Percentiles rank a stretch among this genome's conserved stretches.
Evolutionary conservation across 2,888 invertebrate genomes (phyloP).

Genomic region (Aspidapion aeneum): DNA sequence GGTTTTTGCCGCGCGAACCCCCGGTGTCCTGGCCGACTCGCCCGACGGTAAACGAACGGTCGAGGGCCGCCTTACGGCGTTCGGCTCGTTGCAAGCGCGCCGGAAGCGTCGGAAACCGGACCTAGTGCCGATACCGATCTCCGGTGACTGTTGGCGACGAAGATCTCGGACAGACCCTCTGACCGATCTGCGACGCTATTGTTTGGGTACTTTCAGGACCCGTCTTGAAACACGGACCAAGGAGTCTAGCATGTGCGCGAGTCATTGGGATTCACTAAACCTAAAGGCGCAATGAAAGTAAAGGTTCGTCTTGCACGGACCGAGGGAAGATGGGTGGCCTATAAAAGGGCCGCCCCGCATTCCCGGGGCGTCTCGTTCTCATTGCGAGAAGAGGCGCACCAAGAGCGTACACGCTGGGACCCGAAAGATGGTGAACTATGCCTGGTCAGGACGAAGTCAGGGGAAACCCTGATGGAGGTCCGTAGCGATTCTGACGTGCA

Average conservation of each 20-base stretch:
- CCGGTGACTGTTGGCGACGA: conserved; percentile 13
- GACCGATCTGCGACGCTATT: conserved; percentile 42
- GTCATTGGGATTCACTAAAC: conserved; percentile 60
- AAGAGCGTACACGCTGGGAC: conserved; percentile 64
- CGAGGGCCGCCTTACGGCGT: conserved; percentile 9
- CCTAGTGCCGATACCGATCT: conserved; percentile 15
- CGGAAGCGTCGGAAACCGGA: conserved; percentile 15
- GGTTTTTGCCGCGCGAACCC: conserved; percentile 17
- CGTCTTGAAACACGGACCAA: conserved; percentile 78
- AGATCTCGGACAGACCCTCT: conserved; percentile 29
- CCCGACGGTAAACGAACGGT: conserved; percentile 15
- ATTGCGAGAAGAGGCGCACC: conserved; percentile 51
- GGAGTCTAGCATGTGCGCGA: conserved; percentile 70
- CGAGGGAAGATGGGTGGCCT: conserved; percentile 48
- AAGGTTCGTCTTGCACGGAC: conserved; percentile 46
- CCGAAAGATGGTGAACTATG: conserved; percentile 72
- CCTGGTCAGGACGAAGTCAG: conserved; percentile 66
- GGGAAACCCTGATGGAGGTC: conserved; percentile 68
- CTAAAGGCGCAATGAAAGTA: conserved; percentile 66
- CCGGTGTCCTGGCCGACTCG: conserved; percentile 22
- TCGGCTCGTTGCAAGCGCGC: conserved; percentile 13
- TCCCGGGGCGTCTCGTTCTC: conserved; percentile 52
- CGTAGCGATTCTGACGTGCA: conserved; percentile 74
- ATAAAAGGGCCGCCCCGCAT: conserved; percentile 30
- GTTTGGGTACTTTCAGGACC: conserved; percentile 54